phyloP scores from a whole-genome alignment of 1,140 invertebrate species.

The Brachionus asplanchnoidis region DNA sequence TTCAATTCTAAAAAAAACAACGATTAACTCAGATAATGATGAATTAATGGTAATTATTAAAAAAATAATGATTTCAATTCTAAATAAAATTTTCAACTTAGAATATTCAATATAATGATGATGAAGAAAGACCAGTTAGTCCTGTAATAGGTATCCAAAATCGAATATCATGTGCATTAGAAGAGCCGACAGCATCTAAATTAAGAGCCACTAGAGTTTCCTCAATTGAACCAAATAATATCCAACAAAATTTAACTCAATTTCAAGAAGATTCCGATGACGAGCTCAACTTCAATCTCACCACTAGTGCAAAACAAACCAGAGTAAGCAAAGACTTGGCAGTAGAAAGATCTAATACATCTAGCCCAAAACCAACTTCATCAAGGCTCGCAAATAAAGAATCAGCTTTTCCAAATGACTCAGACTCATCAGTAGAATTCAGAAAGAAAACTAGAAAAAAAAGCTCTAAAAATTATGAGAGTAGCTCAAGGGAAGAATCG shows the following conservation, averaged over 20 bases:
- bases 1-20: neutral
- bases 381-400: neutral
- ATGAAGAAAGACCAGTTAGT: neutral
- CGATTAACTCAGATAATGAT: neutral
- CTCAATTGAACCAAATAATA: neutral
- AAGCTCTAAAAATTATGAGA: neutral
- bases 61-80: neutral
- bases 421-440: neutral
- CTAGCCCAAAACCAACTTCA: neutral
- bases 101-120: neutral
- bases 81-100: neutral
- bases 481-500: neutral
- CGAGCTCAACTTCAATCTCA: neutral
- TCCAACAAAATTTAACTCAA: neutral
- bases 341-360: neutral
- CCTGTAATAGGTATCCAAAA: neutral
- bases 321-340: neutral
- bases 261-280: neutral
- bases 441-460: neutral
- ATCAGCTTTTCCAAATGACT: neutral
- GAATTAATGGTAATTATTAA: neutral
- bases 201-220: neutral
- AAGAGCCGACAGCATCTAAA: neutral
- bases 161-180: neutral
- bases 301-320: neutral